Evolutionary conservation across 2,797 vertebrate species (phyloP), one percentile per base, ranked within the genome.

Genomic region (Poeciliopsis paucimaculata): DNA sequence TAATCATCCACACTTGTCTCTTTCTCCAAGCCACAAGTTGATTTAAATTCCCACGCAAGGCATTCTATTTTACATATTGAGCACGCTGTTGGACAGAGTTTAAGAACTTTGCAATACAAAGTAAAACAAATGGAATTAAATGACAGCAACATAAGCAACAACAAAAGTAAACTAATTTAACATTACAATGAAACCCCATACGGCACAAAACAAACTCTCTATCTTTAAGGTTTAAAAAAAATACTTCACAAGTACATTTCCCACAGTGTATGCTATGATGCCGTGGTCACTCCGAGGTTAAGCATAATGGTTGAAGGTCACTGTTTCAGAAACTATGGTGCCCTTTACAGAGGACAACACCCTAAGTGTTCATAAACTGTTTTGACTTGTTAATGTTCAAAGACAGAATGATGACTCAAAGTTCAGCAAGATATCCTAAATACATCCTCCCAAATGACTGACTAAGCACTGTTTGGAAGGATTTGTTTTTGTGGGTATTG

Each of bases 151-250:
- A 51, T 4, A 31, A 71, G 77, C 8, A 12, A 31, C 3, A 62
- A 39, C 60, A 60, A 53, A 62, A 57, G 43, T 23, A 16, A 39
- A 39, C 74, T 23, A 26, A 73, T 28, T 64, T 28, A 73, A 79
- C 51, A 62, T 34, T 31, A 2, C 46, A 60, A 2, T 75, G 2
- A 72, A 82, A 53, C 46, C 26, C 66, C 11, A 31, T 23, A 70
- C 74, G 51, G 28, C 2, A 45, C 43, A 5, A 79, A 62, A 34
- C 9, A 77, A 39, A 26, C 49, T 82, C 76, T 75, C 13, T 79
- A 79, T 91, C 76, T 88, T 91, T 86, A 85, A 73, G 72, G 49
- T 89, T 93, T 92, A 84, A 87, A 81, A 28, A 81, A 73, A 45
- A 78, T 23, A 51, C 64, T 43, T 60, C 47, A 43, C 74, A 80